These are phyloP conservation scores for Chalcis sispes DNA, from an alignment of 2,888 invertebrate genomes.

Conservation along the genomic window DNA sequence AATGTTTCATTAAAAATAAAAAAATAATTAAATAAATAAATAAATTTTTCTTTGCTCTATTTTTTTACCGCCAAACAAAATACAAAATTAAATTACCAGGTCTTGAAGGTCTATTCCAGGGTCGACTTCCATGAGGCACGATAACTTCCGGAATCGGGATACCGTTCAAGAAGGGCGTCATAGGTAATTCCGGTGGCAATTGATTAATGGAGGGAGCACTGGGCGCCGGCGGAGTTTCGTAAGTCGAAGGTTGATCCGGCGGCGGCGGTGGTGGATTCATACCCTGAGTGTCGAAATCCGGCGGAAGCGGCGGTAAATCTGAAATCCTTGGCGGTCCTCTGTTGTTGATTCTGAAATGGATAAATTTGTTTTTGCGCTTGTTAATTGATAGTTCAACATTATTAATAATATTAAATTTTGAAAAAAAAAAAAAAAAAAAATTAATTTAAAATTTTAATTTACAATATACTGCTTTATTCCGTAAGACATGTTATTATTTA, in stretches of 20 bases:
- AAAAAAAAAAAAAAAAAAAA: no score
- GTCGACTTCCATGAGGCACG: slow-evolving; percentile 77
- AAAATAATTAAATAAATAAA: no score
- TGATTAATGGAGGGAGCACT: slow-evolving; percentile 79
- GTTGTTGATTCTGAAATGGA: slow-evolving; percentile 85
- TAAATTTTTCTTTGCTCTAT: no score
- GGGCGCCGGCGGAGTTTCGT: slow-evolving; percentile 76
- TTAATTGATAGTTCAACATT: background rate
- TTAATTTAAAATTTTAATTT: no score
- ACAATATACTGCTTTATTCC: no score
- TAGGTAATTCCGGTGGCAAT: slow-evolving; percentile 78
- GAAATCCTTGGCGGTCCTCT: slow-evolving; percentile 92
- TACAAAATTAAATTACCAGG: slow-evolving; percentile 63
- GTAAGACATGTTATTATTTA: no score
- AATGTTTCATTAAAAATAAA: no score
- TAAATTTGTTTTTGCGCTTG: background rate
- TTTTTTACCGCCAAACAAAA: no score
- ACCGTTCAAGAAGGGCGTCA: slow-evolving; percentile 82
- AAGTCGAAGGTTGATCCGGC: slow-evolving; percentile 83
- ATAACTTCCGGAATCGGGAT: slow-evolving; percentile 86
- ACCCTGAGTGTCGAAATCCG: slow-evolving; percentile 81
- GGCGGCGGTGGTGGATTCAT: slow-evolving; percentile 77
- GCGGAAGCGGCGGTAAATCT: slow-evolving; percentile 84
- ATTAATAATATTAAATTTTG: no score
- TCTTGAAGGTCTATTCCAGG: slow-evolving; percentile 64